Evolutionary conservation across 2,113 vertebrate species (phyloP), one percentile per base, ranked within the genome.

Genomic region (Cyanoderma ruficeps): DNA sequence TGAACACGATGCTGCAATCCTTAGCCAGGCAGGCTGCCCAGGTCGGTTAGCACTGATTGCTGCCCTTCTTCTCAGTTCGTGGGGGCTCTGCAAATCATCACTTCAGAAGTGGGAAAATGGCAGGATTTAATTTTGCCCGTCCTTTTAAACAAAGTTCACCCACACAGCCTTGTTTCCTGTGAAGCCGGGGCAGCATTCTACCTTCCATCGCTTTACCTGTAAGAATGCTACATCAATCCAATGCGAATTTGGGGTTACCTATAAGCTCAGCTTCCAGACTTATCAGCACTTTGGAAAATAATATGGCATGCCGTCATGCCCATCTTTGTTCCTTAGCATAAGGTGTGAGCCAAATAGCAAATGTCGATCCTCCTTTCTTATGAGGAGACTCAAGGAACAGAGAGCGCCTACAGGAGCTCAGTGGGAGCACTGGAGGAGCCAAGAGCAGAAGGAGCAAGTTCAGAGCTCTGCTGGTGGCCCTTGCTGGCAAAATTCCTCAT

Each of bases 371-470:
- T 81, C 15, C 35, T 81, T 46, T 35, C 42, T 61, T 63, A 28
- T 0, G 0, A 27, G 42, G 21, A 55, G 33, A 28, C 27, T 65
- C 19, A 23, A 13, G 37, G 56, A 60, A 3, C n/a, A 24, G 3
- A 0, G n/a, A 60, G 7, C 50, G 30, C 2, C 0, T 28, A 7
- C 25, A 23, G 3, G 9, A 44, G 37, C 39, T 83, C n/a, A 7
- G 23, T 3, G 8, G 37, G 39, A 55, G 21, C 33, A 4, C 27
- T 35, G 24, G 52, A 46, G 33, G 25, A 70, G 19, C 24, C 50
- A 61, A 70, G 35, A 64, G 41, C 25, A 75, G 52, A 42, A 47
- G 28, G n/a, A 31, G 10, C 15, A 81, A 61, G n/a, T 30, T 60
- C 49, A 21, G 59, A 56, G n/a, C 37, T 53, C 6, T 10, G 37